phyloP scores from a whole-genome alignment of 2,797 vertebrate species.

The Malacoraja senta region DNA sequence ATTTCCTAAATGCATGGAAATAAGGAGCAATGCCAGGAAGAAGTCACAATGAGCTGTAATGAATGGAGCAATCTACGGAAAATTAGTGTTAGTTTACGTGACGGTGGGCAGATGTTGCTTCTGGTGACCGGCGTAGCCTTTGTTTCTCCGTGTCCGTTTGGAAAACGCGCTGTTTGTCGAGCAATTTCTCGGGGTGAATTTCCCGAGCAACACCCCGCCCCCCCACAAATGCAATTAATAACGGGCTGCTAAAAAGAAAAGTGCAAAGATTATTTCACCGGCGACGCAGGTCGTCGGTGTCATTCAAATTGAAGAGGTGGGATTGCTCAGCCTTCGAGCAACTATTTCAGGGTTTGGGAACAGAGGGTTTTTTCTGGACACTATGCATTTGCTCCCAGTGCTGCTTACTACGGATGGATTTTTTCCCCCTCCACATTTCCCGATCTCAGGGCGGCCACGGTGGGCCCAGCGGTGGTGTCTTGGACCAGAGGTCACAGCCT shows the following conservation, averaged over 20 bases:
- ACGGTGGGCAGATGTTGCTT: slow-evolving; percentile 85
- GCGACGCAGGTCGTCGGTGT: no score
- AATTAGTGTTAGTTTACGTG: slow-evolving; percentile 82
- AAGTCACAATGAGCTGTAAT: slow-evolving; percentile 92
- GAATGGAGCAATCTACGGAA: slow-evolving; percentile 86
- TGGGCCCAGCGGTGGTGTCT: no score
- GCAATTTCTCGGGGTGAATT: slow-evolving; percentile 76
- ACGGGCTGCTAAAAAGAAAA: slow-evolving; percentile 16
- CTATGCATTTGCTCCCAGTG: background rate
- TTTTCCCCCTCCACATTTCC: no score
- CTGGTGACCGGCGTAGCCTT: slow-evolving; percentile 69
- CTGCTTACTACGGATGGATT: no score
- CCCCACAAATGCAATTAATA: slow-evolving; percentile 50
- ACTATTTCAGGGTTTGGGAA: background rate
- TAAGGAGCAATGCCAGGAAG: slow-evolving; percentile 78
- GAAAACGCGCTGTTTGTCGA: slow-evolving; percentile 70
- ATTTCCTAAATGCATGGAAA: slow-evolving; percentile 96
- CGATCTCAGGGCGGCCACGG: no score
- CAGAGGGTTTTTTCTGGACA: background rate
- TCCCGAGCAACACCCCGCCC: no score
- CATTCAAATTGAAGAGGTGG: slow-evolving; percentile 4
- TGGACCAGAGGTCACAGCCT: no score
- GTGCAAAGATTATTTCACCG: no score
- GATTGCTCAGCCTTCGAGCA: background rate
- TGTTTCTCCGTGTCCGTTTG: slow-evolving; percentile 74